Conservation (phyloP, 2,888 invertebrate species). For the Cantharis flavilabris region DNA sequence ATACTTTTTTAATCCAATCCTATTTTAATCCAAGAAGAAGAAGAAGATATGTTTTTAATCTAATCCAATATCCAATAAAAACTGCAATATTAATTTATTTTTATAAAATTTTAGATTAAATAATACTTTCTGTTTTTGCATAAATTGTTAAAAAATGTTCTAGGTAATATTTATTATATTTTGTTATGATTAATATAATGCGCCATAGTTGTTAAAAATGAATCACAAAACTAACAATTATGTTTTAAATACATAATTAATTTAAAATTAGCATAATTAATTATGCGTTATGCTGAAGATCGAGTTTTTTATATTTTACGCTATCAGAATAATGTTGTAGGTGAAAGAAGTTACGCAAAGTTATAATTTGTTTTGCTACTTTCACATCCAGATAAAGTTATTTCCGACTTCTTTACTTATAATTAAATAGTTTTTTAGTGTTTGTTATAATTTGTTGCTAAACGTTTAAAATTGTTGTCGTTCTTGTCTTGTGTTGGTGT, state of each 20-base stretch:
- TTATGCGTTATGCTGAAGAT: background rate
- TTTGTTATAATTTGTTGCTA: background rate
- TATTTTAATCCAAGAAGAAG: no score
- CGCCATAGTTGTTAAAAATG: background rate
- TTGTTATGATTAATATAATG: no score
- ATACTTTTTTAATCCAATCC: no score
- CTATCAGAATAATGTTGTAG: background rate
- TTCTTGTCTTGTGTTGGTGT: background rate
- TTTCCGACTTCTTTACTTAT: background rate
- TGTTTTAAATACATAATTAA: background rate
- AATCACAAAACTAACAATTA: background rate
- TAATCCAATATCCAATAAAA: no score
- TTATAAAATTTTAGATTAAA: no score
- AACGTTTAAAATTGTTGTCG: background rate
- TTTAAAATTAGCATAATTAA: background rate
- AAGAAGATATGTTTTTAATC: no score
- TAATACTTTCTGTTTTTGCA: no score
- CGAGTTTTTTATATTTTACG: background rate
- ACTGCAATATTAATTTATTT: no score
- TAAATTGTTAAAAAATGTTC: no score
- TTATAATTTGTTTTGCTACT: background rate
- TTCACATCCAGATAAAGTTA: background rate
- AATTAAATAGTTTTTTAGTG: background rate
- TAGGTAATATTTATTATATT: no score
- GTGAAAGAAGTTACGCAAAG: background rate